Base-by-base conservation (phyloP, 1,140 invertebrate species). In the Drosophila melanogaster region DNA sequence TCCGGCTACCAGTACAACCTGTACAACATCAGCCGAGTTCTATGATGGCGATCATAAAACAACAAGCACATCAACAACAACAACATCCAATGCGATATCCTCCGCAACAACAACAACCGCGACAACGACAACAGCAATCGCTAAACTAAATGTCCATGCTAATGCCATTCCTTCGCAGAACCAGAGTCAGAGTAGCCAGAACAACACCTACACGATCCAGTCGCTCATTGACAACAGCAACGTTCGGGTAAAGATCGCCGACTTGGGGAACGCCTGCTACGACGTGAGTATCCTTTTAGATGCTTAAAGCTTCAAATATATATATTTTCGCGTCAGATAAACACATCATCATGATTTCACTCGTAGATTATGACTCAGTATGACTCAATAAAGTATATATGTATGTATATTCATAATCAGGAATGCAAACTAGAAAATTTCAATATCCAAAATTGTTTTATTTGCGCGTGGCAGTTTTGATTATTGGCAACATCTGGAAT, bases 201-300 rank as follows among this genome's bases (percentile, higher is more conserved):
- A 70, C 64, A 92, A 92, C 62, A 92, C 93, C 51, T 92, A 93
- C 61, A 93, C 93, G 30, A 91, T 94, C 69, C 96, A 98, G 93
- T 96, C 97, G 62, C 95, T 97, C n/a, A 94, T 96, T 92, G 96
- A 97, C 90, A 94, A 97, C 53, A 97, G 96, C 93, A 96, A 97
- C 40, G 95, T 98, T 53, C 95, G 96, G 86, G 97, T 98, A 4
- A 98, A 98, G 93, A 98, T 99, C 92, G 98, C 98, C 55, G 98
- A 99, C 94, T 93, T 99, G 64, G 99, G 99, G 49, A 99, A 99
- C 94, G 99, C 99, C 35, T 99, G 99, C 93, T 99, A 98, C 97
- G 97, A 92, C 70, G 92, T 92, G 60, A 92, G 91, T 92, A 74
- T 1, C 22, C 10, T 19, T 19, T 15, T 17, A 17, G 8, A 38